Base-by-base conservation (phyloP, 2,113 vertebrate genomes). In the Prinia subflava region DNA sequence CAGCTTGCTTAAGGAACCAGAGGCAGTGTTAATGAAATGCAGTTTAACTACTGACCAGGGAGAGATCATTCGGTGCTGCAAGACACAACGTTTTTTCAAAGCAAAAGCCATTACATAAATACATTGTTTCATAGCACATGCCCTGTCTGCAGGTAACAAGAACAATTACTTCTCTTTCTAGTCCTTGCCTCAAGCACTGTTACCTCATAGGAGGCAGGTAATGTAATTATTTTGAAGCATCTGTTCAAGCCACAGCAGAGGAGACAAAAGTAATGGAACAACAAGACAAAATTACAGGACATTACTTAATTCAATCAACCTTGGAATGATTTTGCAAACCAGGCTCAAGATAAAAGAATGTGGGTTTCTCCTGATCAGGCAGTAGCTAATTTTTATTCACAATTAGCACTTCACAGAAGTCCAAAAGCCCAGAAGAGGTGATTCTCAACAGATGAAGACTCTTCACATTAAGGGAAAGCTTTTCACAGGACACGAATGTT, bases 241-340 rank as follows among this genome's bases (percentile, higher is more conserved):
- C 91, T 87, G 65, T 75, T 95, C 62, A 90, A 93, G 68, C 57
- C 71, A 52, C 85, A 83, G 89, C 79, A 90, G 67, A 88, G 55
- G 90, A 89, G 67, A 85, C 68, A 89, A 63, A 90, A 95, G 22
- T 68, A 94, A 94, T 56, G 76, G 42, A 90, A 89, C 76, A 83
- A 83, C 6, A 82, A 37, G 63, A 77, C 70, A 91, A 73, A 93
- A 95, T 91, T 86, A 95, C 82, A 90, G 92, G 93, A 85, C 79
- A 88, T 19, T 11, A 28, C 33, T 91, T 88, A 95, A 92, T 92
- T 85, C 60, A 95, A 91, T 83, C 59, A 90, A 74, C 79, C 50
- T 87, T 90, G 75, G 67, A 80, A 90, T 15, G n/a, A 80, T 91
- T 92, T 76, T 87, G 82, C 33, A 90, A 91, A 79, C 41, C 68